Evolutionary conservation across 2,888 invertebrate genomes (phyloP), one percentile per base, ranked within the genome.

Genomic region (Malthinus seriepunctatus): DNA sequence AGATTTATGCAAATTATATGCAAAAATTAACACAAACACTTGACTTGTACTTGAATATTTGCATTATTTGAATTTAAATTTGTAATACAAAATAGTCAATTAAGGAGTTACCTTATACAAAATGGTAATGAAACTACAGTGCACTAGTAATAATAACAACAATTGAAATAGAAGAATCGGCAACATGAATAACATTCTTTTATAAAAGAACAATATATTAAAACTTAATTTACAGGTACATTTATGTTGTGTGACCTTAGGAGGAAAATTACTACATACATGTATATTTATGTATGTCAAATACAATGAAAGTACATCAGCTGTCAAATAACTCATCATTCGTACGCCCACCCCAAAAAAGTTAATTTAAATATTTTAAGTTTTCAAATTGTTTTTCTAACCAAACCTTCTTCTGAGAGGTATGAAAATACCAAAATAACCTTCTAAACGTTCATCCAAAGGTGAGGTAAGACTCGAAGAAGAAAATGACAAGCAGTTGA

Each of bases 241-340:
- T 49, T 54, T 60, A 51, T 32, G 42, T 39, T 9, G 23, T 48
- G 31, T 56, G 56, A 56, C 60, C 59, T 47, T 33, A 8, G 34
- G 14, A 42, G 38, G 51, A 14, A 49, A 14, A 14, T 37, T 9
- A 23, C 33, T 14, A 14, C 23, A 14, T 35, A 15, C 10, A 37
- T 34, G 35, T 35, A 15, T 14, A 37, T 34, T 15, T 44, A 52
- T 45, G 39, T 42, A 39, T 56, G 58, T 62, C 56, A 56, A 42
- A 56, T 62, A 55, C 59, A 42, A n/a, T 35, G 60, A 63, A 65
- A 47, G 48, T 52, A 52, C 63, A 52, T 63, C 63, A 63, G 42
- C 55, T 60, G 65, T 63, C 65, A 60, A 56, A 62, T 63, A 62
- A 62, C 55, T 65, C 63, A 65, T 62, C 58, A 58, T 54, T 57